Evolutionary conservation across 2,888 invertebrate genomes (phyloP).

Genomic region (Drosophila testacea): DNA sequence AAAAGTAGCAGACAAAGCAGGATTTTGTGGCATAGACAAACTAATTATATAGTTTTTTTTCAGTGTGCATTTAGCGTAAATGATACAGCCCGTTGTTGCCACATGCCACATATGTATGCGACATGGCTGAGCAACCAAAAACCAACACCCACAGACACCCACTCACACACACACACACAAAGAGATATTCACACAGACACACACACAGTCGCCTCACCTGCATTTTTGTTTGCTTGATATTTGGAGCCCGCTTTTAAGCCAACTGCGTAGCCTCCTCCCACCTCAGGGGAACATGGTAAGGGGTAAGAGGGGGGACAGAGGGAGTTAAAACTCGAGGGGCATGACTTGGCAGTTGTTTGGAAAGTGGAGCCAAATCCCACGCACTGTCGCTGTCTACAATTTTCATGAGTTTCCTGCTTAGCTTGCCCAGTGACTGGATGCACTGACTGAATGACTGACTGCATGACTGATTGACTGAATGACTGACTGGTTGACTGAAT

Average conservation of each 20-base stretch:
- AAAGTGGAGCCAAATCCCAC: constrained; percentile 69
- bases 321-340: constrained; percentile 7
- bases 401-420: constrained; percentile 68
- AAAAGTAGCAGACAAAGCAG: constrained; percentile 10
- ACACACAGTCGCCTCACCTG: constrained; percentile 41
- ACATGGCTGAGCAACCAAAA: constrained; percentile 60
- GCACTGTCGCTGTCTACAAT: constrained; percentile 55
- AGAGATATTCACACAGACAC: background rate
- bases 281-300: background rate
- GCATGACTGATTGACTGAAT: constrained; percentile 31
- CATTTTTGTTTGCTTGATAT: constrained; percentile 45
- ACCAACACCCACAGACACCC: constrained; percentile 9
- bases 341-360: constrained; percentile 70
- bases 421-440: constrained; percentile 40
- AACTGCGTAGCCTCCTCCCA: constrained; percentile 68
- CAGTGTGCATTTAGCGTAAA: constrained; percentile 78
- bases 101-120: constrained; percentile 48
- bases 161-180: constrained; percentile 2
- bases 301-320: constrained; percentile 2
- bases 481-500: constrained; percentile 40
- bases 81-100: constrained; percentile 60
- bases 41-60: constrained; percentile 66
- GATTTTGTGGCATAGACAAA: constrained; percentile 67
- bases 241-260: constrained; percentile 47
- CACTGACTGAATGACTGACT: constrained; percentile 40